These are phyloP conservation scores for Heliconius hewitsoni DNA, from an alignment of 1,140 invertebrate species.

Conservation along the genomic window DNA sequence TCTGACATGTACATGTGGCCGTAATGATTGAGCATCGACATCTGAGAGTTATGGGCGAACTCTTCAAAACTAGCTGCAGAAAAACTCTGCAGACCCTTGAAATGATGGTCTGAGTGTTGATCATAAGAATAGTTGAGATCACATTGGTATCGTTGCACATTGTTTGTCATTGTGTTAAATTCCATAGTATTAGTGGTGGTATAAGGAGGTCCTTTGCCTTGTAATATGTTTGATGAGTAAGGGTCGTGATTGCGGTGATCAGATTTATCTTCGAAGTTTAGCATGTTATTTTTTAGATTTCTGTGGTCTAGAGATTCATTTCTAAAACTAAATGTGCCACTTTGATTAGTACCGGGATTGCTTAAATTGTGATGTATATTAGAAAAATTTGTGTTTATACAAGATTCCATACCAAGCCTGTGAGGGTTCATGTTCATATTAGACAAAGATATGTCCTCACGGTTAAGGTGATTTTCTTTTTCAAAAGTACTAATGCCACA, in stretches of 20 bases:
- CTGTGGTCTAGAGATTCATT: constrained; percentile 49
- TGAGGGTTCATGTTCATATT: constrained; percentile 80
- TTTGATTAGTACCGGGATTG: constrained; percentile 47
- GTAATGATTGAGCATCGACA: constrained; percentile 82
- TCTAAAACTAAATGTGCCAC: constrained; percentile 57
- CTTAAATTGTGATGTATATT: constrained; percentile 81
- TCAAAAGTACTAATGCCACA: constrained; percentile 52
- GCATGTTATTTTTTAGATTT: constrained; percentile 50
- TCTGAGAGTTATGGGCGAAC: constrained; percentile 80
- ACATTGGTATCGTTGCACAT: constrained; percentile 72
- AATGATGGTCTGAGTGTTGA: constrained; percentile 55
- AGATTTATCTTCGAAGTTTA: constrained; percentile 62
- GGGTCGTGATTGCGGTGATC: constrained; percentile 57
- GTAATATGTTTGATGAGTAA: constrained; percentile 70
- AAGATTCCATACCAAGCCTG: constrained; percentile 82
- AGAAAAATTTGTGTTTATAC: constrained; percentile 84
- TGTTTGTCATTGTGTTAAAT: constrained; percentile 62
- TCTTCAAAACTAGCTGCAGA: constrained; percentile 81
- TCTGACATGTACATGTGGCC: constrained; percentile 79
- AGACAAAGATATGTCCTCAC: constrained; percentile 72
- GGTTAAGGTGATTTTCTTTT: constrained; percentile 56
- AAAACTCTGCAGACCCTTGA: constrained; percentile 75
- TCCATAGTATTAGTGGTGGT: constrained; percentile 55
- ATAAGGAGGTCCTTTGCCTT: constrained; percentile 74
- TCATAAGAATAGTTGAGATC: constrained; percentile 77